Evolutionary conservation across 2,888 invertebrate genomes (phyloP), one percentile per base, ranked within the genome.

Genomic region (Eilema depressum): DNA sequence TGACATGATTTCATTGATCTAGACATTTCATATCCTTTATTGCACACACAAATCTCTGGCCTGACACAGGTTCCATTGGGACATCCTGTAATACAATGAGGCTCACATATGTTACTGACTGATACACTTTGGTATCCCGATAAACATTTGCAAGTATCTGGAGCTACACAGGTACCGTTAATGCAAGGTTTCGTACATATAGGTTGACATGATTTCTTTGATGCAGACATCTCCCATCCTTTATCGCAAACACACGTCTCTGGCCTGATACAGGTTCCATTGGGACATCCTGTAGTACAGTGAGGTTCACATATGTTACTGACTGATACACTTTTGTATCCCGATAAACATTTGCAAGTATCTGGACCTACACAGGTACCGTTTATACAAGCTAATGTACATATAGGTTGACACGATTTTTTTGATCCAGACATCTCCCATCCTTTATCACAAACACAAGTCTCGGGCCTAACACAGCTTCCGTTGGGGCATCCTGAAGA

Each of bases 381-480:
- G 0, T 77, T 73, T 0, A 57, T 8, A 12, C 79, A 81, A 0
- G 74, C n/a, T n/a, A n/a, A n/a, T n/a, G 28, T 57, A 25, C 78
- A 78, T 37, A 75, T 26, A 0, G 78, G 77, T 11, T 56, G 61
- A 37, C 77, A 77, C 0, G 14, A 33, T 14, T 17, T 63, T 11
- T 11, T 5, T 8, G 7, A 7, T 20, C 25, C 60, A 23, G 68
- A 17, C 37, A 53, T 25, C 59, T 3, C 30, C 77, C 77, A 78
- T 10, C 77, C 77, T 23, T 10, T 3, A 12, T 69, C 5, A 28
- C 78, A 77, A 0, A 5, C 17, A 3, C 78, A 78, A 2, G 37
- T 71, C 2, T 77, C 78, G 17, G 75, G 78, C 0, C 10, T 62
- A 25, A 77, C 20, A 30, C 78, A 78, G 11, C 3, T 77, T 0